These are phyloP conservation scores for Seira ritae DNA, from an alignment of 2,888 invertebrate genomes.

Conservation along the genomic window DNA sequence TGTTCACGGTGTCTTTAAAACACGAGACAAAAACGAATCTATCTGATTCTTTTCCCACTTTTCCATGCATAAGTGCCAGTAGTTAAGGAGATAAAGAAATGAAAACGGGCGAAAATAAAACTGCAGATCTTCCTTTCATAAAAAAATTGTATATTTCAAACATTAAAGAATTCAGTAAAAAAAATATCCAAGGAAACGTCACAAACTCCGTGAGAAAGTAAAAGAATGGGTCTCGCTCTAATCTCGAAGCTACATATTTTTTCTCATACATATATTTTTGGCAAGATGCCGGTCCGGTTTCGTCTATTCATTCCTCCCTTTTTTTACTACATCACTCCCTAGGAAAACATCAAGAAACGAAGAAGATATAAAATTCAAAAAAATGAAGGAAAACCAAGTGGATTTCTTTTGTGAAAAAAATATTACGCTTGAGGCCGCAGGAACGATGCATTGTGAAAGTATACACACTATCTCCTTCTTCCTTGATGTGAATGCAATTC, in stretches of 20 bases:
- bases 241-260: conserved; percentile 39
- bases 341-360: conserved; percentile 11
- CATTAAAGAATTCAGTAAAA: conserved; percentile 7
- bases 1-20: neutral
- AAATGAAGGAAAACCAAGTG: neutral
- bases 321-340: neutral
- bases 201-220: conserved; percentile 16
- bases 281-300: conserved; percentile 69
- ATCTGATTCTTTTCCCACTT: neutral
- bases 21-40: conserved; percentile 8
- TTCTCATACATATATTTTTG: conserved; percentile 65
- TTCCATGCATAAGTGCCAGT: conserved; percentile 30
- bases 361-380: conserved; percentile 12
- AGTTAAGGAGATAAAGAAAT: conserved; percentile 21
- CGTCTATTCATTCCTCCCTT: conserved; percentile 16
- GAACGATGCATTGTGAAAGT: too few relatives aligned
- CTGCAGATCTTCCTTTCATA: conserved; percentile 11
- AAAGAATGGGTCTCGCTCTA: conserved; percentile 49
- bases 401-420: neutral
- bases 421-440: neutral
- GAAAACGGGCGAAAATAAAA: neutral
- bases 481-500: too few relatives aligned
- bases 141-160: neutral
- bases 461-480: too few relatives aligned
- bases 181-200: conserved; percentile 31